A percentile compares a stretch with the other conserved stretches of the same genome.
These are phyloP conservation scores for Helicoverpa armigera DNA, from an alignment of 1,140 invertebrate species.

Conservation along the genomic window DNA sequence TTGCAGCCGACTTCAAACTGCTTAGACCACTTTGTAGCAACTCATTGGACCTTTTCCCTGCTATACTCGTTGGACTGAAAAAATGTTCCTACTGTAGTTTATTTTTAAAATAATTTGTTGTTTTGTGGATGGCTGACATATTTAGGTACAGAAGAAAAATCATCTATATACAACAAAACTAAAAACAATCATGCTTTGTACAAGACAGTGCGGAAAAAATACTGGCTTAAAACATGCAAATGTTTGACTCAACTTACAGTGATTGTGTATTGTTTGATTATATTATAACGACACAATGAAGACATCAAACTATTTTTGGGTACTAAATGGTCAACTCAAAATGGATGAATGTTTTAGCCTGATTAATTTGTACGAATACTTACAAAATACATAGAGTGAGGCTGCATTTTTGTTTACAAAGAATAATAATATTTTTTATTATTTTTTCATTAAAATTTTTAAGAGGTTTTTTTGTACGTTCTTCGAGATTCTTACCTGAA, in stretches of 20 bases:
- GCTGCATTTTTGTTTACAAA: slow-evolving; percentile 39
- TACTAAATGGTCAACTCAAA: slow-evolving; percentile 31
- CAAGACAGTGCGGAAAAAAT: slow-evolving; percentile 34
- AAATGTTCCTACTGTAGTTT: neutral
- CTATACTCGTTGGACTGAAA: slow-evolving; percentile 92
- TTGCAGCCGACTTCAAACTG: slow-evolving; percentile 95
- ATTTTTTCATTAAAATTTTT: neutral
- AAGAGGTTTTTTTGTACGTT: neutral
- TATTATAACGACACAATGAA: slow-evolving; percentile 18
- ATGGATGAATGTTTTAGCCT: slow-evolving; percentile 5
- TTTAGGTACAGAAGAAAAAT: neutral
- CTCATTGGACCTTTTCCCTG: slow-evolving; percentile 95
- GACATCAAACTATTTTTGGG: slow-evolving; percentile 16
- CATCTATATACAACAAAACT: slow-evolving; percentile 17
- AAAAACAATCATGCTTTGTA: slow-evolving; percentile 38
- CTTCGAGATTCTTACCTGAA: slow-evolving; percentile 88
- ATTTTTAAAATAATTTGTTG: neutral
- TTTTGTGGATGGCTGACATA: neutral
- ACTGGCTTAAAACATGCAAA: slow-evolving; percentile 27
- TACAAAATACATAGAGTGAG: slow-evolving; percentile 19
- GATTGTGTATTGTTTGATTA: neutral
- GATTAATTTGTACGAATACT: slow-evolving; percentile 17
- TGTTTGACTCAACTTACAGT: neutral
- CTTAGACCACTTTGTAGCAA: slow-evolving; percentile 94
- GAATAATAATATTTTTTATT: slow-evolving; percentile 6